A percentile compares a stretch with the other conserved stretches of the same genome.
These are phyloP conservation scores for Proterorhinus semilunaris DNA, from an alignment of 2,113 vertebrate species.

Conservation along the genomic window DNA sequence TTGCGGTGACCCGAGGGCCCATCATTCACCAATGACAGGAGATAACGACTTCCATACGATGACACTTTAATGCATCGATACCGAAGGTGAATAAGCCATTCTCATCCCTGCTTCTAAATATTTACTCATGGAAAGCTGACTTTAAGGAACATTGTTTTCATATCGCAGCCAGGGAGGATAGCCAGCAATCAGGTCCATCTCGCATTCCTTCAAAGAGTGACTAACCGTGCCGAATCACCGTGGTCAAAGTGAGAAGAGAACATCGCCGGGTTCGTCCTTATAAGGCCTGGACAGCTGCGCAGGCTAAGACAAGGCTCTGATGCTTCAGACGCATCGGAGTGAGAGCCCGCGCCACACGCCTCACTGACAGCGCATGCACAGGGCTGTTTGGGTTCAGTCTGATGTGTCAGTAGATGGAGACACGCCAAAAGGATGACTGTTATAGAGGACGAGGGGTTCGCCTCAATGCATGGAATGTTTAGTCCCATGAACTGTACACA, in stretches of 20 bases:
- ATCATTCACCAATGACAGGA: neutral
- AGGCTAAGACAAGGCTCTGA: conserved; percentile 37
- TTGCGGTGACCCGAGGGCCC: conserved; percentile 18
- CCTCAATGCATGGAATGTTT: no score
- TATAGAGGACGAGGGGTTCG: no score
- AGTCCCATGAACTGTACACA: no score
- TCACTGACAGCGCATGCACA: neutral
- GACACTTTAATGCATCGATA: conserved; percentile 19
- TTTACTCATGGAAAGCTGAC: neutral
- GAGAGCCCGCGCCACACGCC: conserved; percentile 9
- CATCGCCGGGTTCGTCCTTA: conserved; percentile 36
- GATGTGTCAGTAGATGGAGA: conserved; percentile 1
- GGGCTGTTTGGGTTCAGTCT: conserved; percentile 1
- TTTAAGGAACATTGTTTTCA: conserved; percentile 1
- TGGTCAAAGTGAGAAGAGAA: conserved; percentile 24
- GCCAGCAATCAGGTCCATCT: conserved; percentile 12
- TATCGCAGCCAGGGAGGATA: neutral
- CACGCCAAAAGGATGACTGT: neutral
- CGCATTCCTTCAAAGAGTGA: conserved; percentile 32
- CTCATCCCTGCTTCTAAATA: neutral
- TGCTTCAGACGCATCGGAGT: conserved; percentile 39
- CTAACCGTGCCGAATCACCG: conserved; percentile 15
- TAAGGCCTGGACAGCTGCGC: conserved; percentile 43
- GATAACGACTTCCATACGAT: neutral
- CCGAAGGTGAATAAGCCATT: conserved; percentile 16